These are phyloP conservation scores for Dichetophora obliterata DNA, from an alignment of 2,888 invertebrate species.

Conservation along the genomic window DNA sequence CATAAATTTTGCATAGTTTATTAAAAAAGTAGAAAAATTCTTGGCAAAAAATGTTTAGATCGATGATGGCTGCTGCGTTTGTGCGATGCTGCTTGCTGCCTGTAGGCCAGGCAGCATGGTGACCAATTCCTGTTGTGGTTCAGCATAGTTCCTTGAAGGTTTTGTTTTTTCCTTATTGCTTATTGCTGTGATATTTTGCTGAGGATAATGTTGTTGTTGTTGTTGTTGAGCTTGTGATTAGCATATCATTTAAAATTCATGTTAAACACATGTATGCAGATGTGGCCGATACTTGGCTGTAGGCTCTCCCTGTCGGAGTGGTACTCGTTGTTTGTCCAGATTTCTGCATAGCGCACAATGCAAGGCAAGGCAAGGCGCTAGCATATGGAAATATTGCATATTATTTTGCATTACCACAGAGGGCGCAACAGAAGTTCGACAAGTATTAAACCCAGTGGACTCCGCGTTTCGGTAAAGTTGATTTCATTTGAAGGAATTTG, in stretches of 20 bases:
- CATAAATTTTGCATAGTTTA: conserved; percentile 63
- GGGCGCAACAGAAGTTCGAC: no score
- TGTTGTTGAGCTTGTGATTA: conserved; percentile 57
- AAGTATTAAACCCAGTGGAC: no score
- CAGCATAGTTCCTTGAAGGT: not conserved
- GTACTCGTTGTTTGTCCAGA: not conserved
- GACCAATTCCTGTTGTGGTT: conserved; percentile 21
- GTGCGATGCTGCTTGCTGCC: not conserved
- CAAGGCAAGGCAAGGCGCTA: not conserved
- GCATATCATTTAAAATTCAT: conserved; percentile 68
- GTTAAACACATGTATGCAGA: conserved; percentile 63
- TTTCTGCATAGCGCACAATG: not conserved
- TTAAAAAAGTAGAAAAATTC: conserved; percentile 16
- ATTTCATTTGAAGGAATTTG: no score
- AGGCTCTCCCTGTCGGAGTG: conserved; percentile 17
- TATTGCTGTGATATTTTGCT: conserved; percentile 9
- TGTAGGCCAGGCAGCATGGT: not conserved
- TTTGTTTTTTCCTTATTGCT: not conserved
- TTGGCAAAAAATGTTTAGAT: conserved; percentile 20
- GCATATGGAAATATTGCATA: not conserved
- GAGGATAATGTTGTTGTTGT: conserved; percentile 41
- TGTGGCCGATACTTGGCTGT: conserved; percentile 13
- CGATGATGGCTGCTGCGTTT: conserved; percentile 21
- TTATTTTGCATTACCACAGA: not conserved
- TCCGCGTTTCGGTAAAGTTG: no score